Evolutionary conservation across 1,140 invertebrate species (phyloP), one percentile per base, ranked within the genome.

Genomic region (Euglossa dilemma): DNA sequence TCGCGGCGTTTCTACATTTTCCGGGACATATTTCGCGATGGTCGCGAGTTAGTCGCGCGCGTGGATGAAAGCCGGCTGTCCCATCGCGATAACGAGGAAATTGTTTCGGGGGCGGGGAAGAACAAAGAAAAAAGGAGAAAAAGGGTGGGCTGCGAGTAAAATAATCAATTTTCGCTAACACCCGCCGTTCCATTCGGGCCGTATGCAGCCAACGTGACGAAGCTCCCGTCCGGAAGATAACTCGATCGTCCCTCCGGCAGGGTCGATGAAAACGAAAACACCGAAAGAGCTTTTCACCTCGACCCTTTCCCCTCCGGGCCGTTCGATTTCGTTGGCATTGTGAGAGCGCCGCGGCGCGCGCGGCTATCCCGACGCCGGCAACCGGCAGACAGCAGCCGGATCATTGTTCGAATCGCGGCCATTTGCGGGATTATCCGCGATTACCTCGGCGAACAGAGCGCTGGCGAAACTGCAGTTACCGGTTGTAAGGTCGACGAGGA

Each of bases 301-400:
- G 52, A n/a, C 0, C 7, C 14, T 16, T 20, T 5, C 2, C 11
- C 3, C 28, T 1, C 9, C 18, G 23, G 3, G 18, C 69, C 25
- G 25, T 71, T 71, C 69, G 69, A 71, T 71, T 71, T 71, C 69
- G 47, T 71, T 71, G 69, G 69, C 69, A 71, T 71, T 71, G 69
- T 28, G 47, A 67, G 18, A n/a, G n/a, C n/a, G n/a, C n/a, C n/a
- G n/a, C n/a, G n/a, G n/a, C n/a, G 25, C 47, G 11, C 25, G 47
- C 6, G n/a, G 16, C 66, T 8, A 67, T 23, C 43, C 23, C 12
- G 43, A 20, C 23, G 43, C 20, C 25, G 43, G 28, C 4, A 14
- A 28, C 47, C 45, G 45, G 16, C 23, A 43, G 43, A 12, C 45
- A 70, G 43, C n/a, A 16, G 28, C 9, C 14, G 54, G 28, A 73